phyloP scores from a whole-genome alignment of 2,888 invertebrate species.

The Ctena decussata region DNA sequence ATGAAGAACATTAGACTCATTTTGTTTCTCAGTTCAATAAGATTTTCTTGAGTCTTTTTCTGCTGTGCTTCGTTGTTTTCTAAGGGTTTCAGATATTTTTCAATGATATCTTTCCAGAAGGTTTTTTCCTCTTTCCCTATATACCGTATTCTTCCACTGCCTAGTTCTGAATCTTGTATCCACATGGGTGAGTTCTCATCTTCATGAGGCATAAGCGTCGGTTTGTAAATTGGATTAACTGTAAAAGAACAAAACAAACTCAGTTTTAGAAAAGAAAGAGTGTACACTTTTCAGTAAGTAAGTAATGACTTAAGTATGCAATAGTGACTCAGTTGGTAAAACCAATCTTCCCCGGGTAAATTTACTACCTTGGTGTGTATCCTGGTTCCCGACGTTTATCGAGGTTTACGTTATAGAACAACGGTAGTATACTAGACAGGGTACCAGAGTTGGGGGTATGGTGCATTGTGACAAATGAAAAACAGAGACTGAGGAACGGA shows the following conservation, averaged over 20 bases:
- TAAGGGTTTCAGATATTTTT: conserved; percentile 97
- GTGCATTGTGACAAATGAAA: too few species aligned
- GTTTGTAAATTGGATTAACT: conserved; percentile 70
- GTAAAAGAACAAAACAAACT: neutral
- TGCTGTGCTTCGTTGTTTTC: conserved; percentile 93
- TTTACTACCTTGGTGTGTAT: too few species aligned
- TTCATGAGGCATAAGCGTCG: conserved; percentile 88
- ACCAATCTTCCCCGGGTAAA: too few species aligned
- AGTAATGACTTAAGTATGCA: too few species aligned
- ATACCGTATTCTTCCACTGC: conserved; percentile 97
- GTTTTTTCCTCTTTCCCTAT: conserved; percentile 92
- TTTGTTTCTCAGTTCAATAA: conserved; percentile 97
- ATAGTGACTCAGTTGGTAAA: too few species aligned
- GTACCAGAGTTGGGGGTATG: too few species aligned
- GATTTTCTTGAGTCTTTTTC: conserved; percentile 80
- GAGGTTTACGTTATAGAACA: too few species aligned
- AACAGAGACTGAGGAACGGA: too few species aligned
- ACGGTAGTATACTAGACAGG: too few species aligned
- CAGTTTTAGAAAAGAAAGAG: neutral
- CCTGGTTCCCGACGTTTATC: too few species aligned
- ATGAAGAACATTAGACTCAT: conserved; percentile 93
- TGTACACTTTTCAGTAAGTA: too few species aligned
- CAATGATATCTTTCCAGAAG: conserved; percentile 97
- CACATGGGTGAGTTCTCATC: conserved; percentile 93
- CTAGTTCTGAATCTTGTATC: conserved; percentile 96